Evolutionary conservation across 2,888 invertebrate species (phyloP).

Genomic region (Acleris emargana): DNA sequence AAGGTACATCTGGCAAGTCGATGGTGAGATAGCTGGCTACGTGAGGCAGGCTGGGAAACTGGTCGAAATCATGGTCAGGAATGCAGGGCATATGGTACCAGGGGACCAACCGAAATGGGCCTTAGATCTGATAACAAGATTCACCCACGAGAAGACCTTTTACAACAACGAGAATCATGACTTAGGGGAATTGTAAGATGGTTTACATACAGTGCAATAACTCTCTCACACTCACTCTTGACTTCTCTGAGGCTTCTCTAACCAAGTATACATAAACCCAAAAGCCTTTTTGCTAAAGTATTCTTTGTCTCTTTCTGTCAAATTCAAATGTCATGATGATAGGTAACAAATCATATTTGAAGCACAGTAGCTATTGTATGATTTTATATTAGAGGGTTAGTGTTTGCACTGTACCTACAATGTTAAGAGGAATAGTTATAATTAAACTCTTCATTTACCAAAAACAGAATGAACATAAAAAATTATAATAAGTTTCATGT

Average conservation of each 20-base stretch:
- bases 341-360: no score
- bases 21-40: constrained; percentile 89
- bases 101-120: constrained; percentile 91
- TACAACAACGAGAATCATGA: constrained; percentile 10
- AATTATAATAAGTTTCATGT: neutral
- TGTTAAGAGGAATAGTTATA: no score
- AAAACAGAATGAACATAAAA: neutral
- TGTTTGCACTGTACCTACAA: no score
- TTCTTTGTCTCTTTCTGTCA: no score
- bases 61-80: constrained; percentile 88
- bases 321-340: no score
- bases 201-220: neutral
- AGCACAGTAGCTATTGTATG: no score
- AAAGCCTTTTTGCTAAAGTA: no score
- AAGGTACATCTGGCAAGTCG: constrained; percentile 88
- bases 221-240: no score
- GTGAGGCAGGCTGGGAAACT: constrained; percentile 88
- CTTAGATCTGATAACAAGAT: constrained; percentile 87
- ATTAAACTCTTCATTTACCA: no score
- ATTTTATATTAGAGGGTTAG: no score
- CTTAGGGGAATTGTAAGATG: neutral
- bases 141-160: constrained; percentile 84
- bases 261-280: no score
- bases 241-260: no score
- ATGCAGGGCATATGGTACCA: constrained; percentile 93